Evolutionary conservation across 2,113 vertebrate species (phyloP).

Genomic region (Erinaceus europaeus): DNA sequence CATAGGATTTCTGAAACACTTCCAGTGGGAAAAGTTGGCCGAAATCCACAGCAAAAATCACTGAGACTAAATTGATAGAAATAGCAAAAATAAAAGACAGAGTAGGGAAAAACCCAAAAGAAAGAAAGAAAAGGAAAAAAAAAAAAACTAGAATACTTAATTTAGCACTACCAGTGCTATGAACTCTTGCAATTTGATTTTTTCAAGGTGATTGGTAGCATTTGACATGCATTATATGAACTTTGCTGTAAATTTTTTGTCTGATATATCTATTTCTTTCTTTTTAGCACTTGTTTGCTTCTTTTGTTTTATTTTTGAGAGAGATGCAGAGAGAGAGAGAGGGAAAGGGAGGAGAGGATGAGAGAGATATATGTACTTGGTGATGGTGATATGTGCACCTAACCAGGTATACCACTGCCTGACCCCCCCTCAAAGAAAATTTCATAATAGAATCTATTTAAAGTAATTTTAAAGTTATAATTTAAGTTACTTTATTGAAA

Average conservation of each 20-base stretch:
- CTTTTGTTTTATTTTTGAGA: too few relatives aligned
- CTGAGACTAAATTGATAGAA: slow-evolving; percentile 39
- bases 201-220: not conserved
- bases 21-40: slow-evolving; percentile 45
- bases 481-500: too few relatives aligned
- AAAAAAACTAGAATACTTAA: slow-evolving; percentile 29
- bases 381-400: not conserved
- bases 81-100: slow-evolving; percentile 12
- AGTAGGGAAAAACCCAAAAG: not conserved
- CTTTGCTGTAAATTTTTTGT: slow-evolving; percentile 1
- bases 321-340: too few relatives aligned
- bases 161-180: not conserved
- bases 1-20: slow-evolving; percentile 59
- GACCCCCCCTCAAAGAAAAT: too few relatives aligned
- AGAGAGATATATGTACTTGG: not conserved
- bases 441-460: too few relatives aligned
- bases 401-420: too few relatives aligned
- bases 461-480: too few relatives aligned
- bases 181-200: not conserved
- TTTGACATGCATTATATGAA: not conserved
- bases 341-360: slow-evolving; percentile 15
- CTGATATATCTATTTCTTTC: not conserved
- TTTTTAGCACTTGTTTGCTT: too few relatives aligned
- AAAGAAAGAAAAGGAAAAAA: too few relatives aligned
- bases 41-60: slow-evolving; percentile 46